Evolutionary conservation across 2,888 invertebrate species (phyloP).

Genomic region (Nomada fabriciana): DNA sequence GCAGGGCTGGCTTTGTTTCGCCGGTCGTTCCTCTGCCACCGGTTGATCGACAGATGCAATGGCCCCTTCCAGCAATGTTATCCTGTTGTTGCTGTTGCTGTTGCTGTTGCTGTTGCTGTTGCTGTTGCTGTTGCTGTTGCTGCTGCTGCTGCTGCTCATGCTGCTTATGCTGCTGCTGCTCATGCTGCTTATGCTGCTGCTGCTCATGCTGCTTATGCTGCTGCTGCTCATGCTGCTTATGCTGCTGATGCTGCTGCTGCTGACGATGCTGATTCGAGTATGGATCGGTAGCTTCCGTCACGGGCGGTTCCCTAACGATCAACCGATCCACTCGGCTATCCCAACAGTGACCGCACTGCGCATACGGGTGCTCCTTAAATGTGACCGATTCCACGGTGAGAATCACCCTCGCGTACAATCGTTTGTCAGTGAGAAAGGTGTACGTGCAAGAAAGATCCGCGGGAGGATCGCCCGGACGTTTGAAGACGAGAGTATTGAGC

Average conservation of each 20-base stretch:
- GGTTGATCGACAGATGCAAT: slow-evolving; percentile 88
- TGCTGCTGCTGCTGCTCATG: neutral
- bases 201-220: neutral
- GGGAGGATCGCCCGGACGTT: slow-evolving; percentile 89
- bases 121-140: neutral
- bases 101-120: slow-evolving; percentile 8
- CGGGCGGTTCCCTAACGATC: slow-evolving; percentile 85
- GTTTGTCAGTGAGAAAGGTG: slow-evolving; percentile 92
- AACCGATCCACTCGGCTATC: slow-evolving; percentile 94
- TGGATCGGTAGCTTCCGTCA: slow-evolving; percentile 79
- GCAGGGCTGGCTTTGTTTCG: slow-evolving; percentile 85
- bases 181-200: slow-evolving; percentile 9
- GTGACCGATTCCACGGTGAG: slow-evolving; percentile 91
- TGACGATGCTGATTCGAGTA: slow-evolving; percentile 21
- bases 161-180: slow-evolving; percentile 17
- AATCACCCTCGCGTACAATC: slow-evolving; percentile 93
- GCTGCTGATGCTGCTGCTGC: slow-evolving; percentile 6
- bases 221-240: no score
- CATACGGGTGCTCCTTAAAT: slow-evolving; percentile 88
- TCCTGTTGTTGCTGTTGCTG: slow-evolving; percentile 13
- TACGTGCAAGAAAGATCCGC: slow-evolving; percentile 93
- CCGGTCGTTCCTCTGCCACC: slow-evolving; percentile 4
- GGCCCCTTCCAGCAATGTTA: slow-evolving; percentile 85
- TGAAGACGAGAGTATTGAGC: slow-evolving; percentile 94
- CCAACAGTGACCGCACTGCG: slow-evolving; percentile 92